Conservation (phyloP, 2,113 vertebrate genomes). For the Heterotilapia buettikoferi region DNA sequence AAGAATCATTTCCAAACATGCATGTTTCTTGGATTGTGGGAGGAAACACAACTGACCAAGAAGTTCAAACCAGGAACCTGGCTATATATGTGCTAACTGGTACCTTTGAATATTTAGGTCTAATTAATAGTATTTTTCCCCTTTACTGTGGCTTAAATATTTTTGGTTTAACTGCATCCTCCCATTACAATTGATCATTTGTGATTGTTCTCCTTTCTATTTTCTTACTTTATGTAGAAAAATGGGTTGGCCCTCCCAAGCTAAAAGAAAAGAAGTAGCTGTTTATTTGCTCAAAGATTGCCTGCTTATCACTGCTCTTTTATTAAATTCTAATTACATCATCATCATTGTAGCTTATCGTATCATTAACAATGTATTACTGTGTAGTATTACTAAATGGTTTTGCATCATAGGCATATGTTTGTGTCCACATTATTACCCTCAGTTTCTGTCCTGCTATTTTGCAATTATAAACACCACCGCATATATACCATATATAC, state of each 20-base stretch:
- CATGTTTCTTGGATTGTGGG: neutral
- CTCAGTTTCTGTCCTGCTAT: neutral
- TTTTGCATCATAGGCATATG: neutral
- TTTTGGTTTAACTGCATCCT: neutral
- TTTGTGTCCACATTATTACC: neutral
- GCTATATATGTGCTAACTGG: neutral
- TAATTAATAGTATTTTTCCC: neutral
- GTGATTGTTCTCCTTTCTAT: neutral
- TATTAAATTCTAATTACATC: neutral
- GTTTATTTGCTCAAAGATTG: neutral
- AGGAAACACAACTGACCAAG: neutral
- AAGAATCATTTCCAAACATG: neutral
- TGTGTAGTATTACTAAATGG: neutral
- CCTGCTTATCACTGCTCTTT: neutral
- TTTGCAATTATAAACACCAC: neutral
- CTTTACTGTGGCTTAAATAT: neutral
- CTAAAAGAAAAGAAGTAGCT: neutral
- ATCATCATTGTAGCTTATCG: neutral
- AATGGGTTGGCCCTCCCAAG: neutral
- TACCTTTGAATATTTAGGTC: neutral
- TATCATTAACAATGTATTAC: neutral
- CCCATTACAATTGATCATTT: neutral
- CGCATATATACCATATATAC: neutral
- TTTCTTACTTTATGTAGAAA: neutral
- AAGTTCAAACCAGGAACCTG: neutral